These are phyloP conservation scores for Notothenia coriiceps DNA, from an alignment of 2,113 vertebrate genomes.

Conservation along the genomic window DNA sequence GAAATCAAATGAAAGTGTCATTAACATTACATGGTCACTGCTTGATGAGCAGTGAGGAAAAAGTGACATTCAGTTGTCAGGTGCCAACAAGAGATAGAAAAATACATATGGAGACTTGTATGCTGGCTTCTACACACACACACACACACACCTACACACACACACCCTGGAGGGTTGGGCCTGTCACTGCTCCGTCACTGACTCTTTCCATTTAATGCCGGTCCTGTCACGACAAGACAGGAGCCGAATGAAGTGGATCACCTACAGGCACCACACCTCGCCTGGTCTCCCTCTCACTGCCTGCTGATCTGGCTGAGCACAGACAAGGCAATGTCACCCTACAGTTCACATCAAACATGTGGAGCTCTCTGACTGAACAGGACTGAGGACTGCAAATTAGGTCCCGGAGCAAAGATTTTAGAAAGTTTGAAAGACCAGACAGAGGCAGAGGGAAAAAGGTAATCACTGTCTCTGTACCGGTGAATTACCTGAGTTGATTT, in stretches of 20 bases:
- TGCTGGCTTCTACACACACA: slow-evolving; percentile 44
- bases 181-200: slow-evolving; percentile 79
- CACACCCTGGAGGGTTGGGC: slow-evolving; percentile 56
- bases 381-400: slow-evolving; percentile 46
- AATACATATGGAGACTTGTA: slow-evolving; percentile 45
- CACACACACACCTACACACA: slow-evolving; percentile 48
- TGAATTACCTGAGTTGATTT: slow-evolving; percentile 82
- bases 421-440: slow-evolving; percentile 28
- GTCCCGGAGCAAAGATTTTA: slow-evolving; percentile 30
- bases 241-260: slow-evolving; percentile 77
- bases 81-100: slow-evolving; percentile 41
- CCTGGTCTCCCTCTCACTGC: slow-evolving; percentile 37
- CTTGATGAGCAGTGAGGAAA: slow-evolving; percentile 66
- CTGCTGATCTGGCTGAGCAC: slow-evolving; percentile 57
- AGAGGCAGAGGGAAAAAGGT: slow-evolving; percentile 32
- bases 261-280: slow-evolving; percentile 83
- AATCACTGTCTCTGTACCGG: slow-evolving; percentile 74
- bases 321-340: slow-evolving; percentile 55
- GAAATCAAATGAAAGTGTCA: slow-evolving; percentile 70
- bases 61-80: slow-evolving; percentile 67
- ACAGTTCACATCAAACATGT: slow-evolving; percentile 56
- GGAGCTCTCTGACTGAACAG: slow-evolving; percentile 35
- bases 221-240: slow-evolving; percentile 84
- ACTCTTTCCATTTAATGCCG: slow-evolving; percentile 75
- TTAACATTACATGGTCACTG: slow-evolving; percentile 52